Conservation (phyloP, 2,113 vertebrate genomes). For the Leuciscus idus region DNA sequence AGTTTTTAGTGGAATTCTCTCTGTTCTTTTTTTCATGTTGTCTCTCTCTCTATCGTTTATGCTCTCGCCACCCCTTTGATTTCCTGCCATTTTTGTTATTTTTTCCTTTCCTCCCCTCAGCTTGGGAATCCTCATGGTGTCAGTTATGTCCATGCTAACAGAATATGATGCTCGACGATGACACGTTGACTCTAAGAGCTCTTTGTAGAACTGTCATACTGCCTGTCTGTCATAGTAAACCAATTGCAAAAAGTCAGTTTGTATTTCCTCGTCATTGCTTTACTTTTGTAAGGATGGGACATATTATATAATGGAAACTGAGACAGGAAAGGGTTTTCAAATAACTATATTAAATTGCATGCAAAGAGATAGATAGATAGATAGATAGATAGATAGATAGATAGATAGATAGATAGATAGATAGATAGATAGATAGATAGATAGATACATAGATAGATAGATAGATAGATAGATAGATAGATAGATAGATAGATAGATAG, state of each 20-base stretch:
- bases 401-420: too few species aligned
- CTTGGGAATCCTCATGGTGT: conserved; percentile 65
- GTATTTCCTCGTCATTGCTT: neutral
- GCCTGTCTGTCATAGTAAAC: conserved; percentile 66
- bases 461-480: neutral
- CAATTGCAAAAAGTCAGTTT: conserved; percentile 51
- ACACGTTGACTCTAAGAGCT: conserved; percentile 66
- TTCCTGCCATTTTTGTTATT: conserved; percentile 50
- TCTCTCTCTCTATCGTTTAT: neutral
- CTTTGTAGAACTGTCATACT: conserved; percentile 73
- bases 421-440: neutral
- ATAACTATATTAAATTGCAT: neutral
- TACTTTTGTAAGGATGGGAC: neutral
- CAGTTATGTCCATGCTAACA: conserved; percentile 63
- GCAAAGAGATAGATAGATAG: neutral
- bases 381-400: neutral
- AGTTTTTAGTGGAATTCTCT: neutral
- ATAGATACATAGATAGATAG: neutral
- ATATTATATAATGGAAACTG: neutral
- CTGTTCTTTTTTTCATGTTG: neutral
- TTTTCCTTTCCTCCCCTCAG: conserved; percentile 50
- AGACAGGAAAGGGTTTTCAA: neutral
- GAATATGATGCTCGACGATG: conserved; percentile 69
- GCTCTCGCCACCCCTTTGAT: conserved; percentile 9
- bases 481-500: neutral